Evolutionary conservation across 2,888 invertebrate species (phyloP).

Genomic region (Fragum fragum): DNA sequence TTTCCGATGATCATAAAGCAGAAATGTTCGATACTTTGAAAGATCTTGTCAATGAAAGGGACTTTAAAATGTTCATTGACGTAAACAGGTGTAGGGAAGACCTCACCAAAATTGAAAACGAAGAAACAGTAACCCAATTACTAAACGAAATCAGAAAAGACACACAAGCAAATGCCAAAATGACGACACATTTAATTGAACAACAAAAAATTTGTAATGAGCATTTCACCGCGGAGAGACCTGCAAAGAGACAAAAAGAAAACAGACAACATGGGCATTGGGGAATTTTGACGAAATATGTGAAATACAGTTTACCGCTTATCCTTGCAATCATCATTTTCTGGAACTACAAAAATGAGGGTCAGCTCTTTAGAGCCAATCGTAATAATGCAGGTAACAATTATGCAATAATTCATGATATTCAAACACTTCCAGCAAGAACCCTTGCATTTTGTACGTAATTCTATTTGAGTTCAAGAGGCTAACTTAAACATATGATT

Average conservation of each 20-base stretch:
- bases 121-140: neutral
- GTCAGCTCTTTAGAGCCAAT: too few species aligned
- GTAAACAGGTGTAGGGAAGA: neutral
- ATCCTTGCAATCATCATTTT: too few species aligned
- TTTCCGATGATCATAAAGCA: neutral
- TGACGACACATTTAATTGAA: neutral
- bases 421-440: too few species aligned
- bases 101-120: neutral
- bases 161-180: neutral
- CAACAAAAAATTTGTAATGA: neutral
- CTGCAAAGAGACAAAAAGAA: neutral
- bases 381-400: too few species aligned
- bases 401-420: too few species aligned
- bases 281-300: too few species aligned
- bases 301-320: too few species aligned
- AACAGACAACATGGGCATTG: too few species aligned
- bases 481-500: too few species aligned
- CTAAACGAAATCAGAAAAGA: neutral
- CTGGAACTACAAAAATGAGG: too few species aligned
- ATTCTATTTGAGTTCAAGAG: too few species aligned
- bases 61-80: neutral
- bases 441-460: too few species aligned
- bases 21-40: conserved; percentile 8
- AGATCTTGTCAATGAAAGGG: neutral
- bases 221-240: neutral